A percentile compares a stretch with the other conserved stretches of the same genome.
These are phyloP conservation scores for Epicauta chinensis DNA, from an alignment of 1,140 invertebrate species.

Conservation along the genomic window DNA sequence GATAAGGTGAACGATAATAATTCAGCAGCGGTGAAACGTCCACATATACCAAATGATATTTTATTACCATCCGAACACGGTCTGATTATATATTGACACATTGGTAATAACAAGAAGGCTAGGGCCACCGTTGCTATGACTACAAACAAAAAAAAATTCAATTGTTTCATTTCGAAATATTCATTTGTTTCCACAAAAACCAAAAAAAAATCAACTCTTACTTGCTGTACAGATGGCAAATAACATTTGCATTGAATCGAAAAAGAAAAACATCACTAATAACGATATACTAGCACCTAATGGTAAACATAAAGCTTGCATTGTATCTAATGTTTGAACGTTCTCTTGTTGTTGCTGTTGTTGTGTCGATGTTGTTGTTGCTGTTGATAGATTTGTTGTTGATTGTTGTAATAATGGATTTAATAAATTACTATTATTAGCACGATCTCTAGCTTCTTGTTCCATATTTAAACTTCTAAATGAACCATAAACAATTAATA, in stretches of 20 bases:
- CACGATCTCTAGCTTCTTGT: slow-evolving; percentile 80
- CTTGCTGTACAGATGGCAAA: slow-evolving; percentile 97
- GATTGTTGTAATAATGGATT: slow-evolving; percentile 38
- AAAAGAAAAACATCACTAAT: slow-evolving; percentile 98
- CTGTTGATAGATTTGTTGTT: slow-evolving; percentile 42
- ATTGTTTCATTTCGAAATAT: not conserved
- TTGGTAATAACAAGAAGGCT: slow-evolving; percentile 89
- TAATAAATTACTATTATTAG: slow-evolving; percentile 51
- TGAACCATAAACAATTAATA: slow-evolving; percentile 95
- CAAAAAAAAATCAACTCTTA: slow-evolving; percentile 47
- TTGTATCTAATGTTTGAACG: slow-evolving; percentile 89
- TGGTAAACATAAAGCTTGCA: slow-evolving; percentile 94
- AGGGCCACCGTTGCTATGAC: slow-evolving; percentile 94
- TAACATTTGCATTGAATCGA: slow-evolving; percentile 96
- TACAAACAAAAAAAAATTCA: slow-evolving; percentile 46
- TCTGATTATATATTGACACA: slow-evolving; percentile 93
- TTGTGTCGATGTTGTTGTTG: slow-evolving; percentile 40
- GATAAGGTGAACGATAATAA: slow-evolving; percentile 88
- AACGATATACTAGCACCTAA: slow-evolving; percentile 92
- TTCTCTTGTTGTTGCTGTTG: slow-evolving; percentile 50
- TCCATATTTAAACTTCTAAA: slow-evolving; percentile 90
- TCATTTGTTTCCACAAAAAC: slow-evolving; percentile 4
- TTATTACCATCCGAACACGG: slow-evolving; percentile 80
- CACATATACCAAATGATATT: slow-evolving; percentile 87
- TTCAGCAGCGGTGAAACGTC: slow-evolving; percentile 88